Evolutionary conservation across 2,888 invertebrate genomes (phyloP), one percentile per base, ranked within the genome.

Genomic region (Perithous albicinctus): DNA sequence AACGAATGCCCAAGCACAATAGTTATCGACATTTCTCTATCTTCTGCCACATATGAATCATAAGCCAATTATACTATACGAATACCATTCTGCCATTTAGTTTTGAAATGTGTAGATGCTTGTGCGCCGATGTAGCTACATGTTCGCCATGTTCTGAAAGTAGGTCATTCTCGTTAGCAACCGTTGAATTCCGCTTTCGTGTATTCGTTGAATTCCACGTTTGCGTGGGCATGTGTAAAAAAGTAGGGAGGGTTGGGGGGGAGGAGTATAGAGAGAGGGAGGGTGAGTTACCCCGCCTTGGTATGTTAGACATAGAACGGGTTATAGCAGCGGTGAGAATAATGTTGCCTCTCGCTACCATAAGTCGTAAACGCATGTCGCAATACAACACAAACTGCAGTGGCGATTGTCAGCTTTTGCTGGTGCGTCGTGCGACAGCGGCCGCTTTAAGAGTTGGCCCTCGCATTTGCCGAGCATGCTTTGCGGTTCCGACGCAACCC

Each of bases 131-230:
- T n/a, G 41, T 73, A 76, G n/a, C 41, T 74, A 38, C 63, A 18
- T 75, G 48, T 59, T 38, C 54, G 20, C 61, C 61, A 69, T 64
- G 59, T 61, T 32, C 48, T 74, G 61, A 85, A 89, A 87, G 77
- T 89, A 80, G 90, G 90, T 90, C 89, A 88, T 84, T 86, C 88
- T 89, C 89, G 89, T 90, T 90, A 89, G 85, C 86, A 85, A 85
- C 86, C 83, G 85, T 87, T 87, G 87, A 82, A 79, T 80, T 76
- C 72, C 72, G 73, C 77, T 79, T 78, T 79, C 73, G 59, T 83
- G 85, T 86, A 85, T 86, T 86, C 82, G 85, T 87, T 87, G 87
- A 82, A 78, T 80, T 76, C 72, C 72, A 69, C 78, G 77, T 78
- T 79, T 66, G 59, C 18, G 76, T 67, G 56, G 76, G 67, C 63